Conservation (phyloP, 1,140 invertebrate genomes). For the Drosophila takahashii region DNA sequence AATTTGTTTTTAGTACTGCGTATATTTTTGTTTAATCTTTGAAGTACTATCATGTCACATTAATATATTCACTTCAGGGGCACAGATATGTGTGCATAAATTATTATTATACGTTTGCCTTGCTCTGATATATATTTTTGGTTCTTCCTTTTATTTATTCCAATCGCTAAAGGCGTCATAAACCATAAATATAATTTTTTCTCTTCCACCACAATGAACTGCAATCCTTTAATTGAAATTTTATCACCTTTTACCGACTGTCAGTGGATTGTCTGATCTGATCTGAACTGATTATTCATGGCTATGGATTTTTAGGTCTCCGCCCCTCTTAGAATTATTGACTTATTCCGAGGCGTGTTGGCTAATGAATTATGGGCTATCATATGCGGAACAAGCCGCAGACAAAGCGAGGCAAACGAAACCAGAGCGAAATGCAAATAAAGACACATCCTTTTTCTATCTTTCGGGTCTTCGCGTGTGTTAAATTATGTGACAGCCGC, state of each 20-base stretch:
- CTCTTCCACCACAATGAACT: constrained; percentile 26
- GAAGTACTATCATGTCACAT: neutral
- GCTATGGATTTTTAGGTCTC: constrained; percentile 9
- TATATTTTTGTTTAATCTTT: neutral
- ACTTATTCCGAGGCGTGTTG: constrained; percentile 68
- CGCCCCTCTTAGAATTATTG: constrained; percentile 34
- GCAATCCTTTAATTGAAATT: constrained; percentile 38
- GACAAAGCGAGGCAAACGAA: constrained; percentile 37
- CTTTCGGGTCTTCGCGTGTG: constrained; percentile 40
- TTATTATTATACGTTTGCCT: neutral
- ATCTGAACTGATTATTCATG: constrained; percentile 39
- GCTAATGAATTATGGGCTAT: constrained; percentile 67
- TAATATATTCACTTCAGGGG: too few relatives aligned
- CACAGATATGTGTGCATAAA: too few relatives aligned
- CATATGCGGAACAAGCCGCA: constrained; percentile 16
- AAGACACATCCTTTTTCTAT: constrained; percentile 58
- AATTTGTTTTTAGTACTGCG: neutral
- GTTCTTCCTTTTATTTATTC: constrained; percentile 11
- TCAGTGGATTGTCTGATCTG: constrained; percentile 20
- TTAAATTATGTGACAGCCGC: constrained; percentile 67
- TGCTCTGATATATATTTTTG: neutral
- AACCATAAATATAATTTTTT: constrained; percentile 21
- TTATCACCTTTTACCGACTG: constrained; percentile 30
- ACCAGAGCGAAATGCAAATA: constrained; percentile 81
- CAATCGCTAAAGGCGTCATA: neutral